phyloP scores from a whole-genome alignment of 1,140 invertebrate genomes.

The Aphidius ervi region DNA sequence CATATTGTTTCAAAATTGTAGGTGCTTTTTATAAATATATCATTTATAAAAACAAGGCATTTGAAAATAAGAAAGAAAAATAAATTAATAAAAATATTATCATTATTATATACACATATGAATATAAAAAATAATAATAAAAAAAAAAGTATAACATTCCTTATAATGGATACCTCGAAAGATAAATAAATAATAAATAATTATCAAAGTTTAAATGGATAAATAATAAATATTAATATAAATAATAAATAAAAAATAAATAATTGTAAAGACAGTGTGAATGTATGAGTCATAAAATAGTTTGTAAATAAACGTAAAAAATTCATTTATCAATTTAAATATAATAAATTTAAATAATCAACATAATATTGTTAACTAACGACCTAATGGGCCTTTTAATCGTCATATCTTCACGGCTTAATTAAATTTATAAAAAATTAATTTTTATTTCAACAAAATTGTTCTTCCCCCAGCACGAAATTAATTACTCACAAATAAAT shows the following conservation, averaged over 20 bases:
- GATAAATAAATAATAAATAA: conserved; percentile 10
- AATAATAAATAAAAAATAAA: background rate
- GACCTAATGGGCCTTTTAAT: conserved; percentile 34
- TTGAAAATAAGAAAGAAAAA: background rate
- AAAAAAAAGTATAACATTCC: conserved; percentile 38
- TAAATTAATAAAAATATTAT: conserved; percentile 24
- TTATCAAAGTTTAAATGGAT: background rate
- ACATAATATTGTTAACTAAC: conserved; percentile 28
- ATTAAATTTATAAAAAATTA: conserved; percentile 3
- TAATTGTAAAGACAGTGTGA: conserved; percentile 2
- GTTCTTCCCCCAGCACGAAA: conserved; percentile 1
- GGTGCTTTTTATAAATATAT: conserved; percentile 49
- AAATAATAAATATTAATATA: background rate
- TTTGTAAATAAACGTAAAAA: conserved; percentile 13
- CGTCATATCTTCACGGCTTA: conserved; percentile 10
- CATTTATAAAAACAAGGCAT: conserved; percentile 31
- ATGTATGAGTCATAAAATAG: background rate
- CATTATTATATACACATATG: conserved; percentile 20
- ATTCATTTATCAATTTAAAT: conserved; percentile 22
- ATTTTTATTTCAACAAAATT: background rate
- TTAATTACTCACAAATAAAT: no score
- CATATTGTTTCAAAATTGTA: conserved; percentile 42
- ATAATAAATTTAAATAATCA: conserved; percentile 23
- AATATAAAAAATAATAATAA: conserved; percentile 21
- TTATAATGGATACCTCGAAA: conserved; percentile 33